Percentiles rank a stretch among this genome's conserved stretches.
Conservation (phyloP, 2,888 invertebrate species). For the Vanessa cardui region DNA sequence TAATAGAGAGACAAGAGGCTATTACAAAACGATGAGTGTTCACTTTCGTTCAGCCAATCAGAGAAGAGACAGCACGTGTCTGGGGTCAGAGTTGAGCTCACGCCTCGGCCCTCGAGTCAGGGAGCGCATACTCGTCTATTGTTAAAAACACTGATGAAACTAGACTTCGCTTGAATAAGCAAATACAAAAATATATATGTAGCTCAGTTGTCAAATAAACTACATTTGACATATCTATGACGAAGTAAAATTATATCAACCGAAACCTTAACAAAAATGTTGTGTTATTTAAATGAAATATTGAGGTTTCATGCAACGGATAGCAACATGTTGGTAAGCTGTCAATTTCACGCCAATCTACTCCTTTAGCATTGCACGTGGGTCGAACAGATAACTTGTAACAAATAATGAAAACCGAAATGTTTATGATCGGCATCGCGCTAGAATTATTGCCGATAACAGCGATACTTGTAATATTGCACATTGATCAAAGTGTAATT, state of each 20-base stretch:
- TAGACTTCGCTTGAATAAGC: conserved; percentile 22
- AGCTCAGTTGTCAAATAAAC: conserved; percentile 1
- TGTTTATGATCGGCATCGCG: conserved; percentile 30
- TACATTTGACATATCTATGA: conserved; percentile 15
- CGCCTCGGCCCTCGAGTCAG: conserved; percentile 55
- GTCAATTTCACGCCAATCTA: conserved; percentile 38
- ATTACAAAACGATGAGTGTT: conserved; percentile 68
- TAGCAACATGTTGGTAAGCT: conserved; percentile 24
- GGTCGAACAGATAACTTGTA: conserved; percentile 33
- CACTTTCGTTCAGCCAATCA: conserved; percentile 69
- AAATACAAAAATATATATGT: conserved; percentile 15
- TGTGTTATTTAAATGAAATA: neutral
- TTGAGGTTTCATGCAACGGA: conserved; percentile 16
- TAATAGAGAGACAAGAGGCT: conserved; percentile 45
- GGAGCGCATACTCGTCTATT: conserved; percentile 58
- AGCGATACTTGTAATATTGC: conserved; percentile 27
- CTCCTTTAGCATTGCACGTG: conserved; percentile 32
- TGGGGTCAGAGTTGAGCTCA: conserved; percentile 69
- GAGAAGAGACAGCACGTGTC: conserved; percentile 70
- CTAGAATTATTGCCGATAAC: conserved; percentile 32
- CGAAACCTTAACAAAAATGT: neutral
- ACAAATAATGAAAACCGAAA: conserved; percentile 37
- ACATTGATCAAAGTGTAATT: conserved; percentile 33
- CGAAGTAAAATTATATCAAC: neutral
- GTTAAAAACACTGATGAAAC: conserved; percentile 58